These are phyloP conservation scores for Apotomis betuletana DNA, from an alignment of 2,888 invertebrate species.

Conservation along the genomic window DNA sequence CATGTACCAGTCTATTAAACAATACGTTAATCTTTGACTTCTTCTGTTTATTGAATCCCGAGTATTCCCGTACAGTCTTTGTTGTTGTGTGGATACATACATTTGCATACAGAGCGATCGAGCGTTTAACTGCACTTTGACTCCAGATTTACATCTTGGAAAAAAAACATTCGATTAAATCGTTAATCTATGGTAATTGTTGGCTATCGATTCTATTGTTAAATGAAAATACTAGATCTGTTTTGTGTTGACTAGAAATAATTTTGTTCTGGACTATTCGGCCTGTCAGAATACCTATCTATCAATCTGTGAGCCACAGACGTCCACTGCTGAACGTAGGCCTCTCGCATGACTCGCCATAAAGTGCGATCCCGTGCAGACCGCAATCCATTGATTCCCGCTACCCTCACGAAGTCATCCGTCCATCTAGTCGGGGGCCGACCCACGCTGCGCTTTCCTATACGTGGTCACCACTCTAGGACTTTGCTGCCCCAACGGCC, in stretches of 20 bases:
- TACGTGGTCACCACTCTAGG: too few relatives aligned
- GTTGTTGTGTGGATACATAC: conserved; percentile 35
- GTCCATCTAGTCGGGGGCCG: too few relatives aligned
- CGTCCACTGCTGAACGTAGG: too few relatives aligned
- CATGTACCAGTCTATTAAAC: background rate
- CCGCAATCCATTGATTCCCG: too few relatives aligned
- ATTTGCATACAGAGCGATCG: conserved; percentile 35
- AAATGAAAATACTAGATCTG: conserved; percentile 1
- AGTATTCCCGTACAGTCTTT: conserved; percentile 45
- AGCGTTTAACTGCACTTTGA: conserved; percentile 37
- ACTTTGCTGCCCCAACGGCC: too few relatives aligned
- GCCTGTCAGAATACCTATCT: too few relatives aligned
- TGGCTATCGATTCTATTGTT: conserved; percentile 19
- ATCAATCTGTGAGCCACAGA: background rate
- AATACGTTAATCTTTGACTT: conserved; percentile 18
- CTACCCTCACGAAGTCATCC: too few relatives aligned
- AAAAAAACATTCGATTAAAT: conserved; percentile 26
- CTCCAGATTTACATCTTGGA: conserved; percentile 39
- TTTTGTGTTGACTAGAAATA: background rate
- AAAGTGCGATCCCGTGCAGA: too few relatives aligned
- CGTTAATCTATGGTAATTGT: conserved; percentile 22
- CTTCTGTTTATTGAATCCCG: conserved; percentile 36
- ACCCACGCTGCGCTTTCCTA: too few relatives aligned
- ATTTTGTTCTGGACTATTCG: background rate
- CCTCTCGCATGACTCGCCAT: too few relatives aligned